Conservation (phyloP, 2,888 invertebrate genomes). For the Agrotis puta region DNA sequence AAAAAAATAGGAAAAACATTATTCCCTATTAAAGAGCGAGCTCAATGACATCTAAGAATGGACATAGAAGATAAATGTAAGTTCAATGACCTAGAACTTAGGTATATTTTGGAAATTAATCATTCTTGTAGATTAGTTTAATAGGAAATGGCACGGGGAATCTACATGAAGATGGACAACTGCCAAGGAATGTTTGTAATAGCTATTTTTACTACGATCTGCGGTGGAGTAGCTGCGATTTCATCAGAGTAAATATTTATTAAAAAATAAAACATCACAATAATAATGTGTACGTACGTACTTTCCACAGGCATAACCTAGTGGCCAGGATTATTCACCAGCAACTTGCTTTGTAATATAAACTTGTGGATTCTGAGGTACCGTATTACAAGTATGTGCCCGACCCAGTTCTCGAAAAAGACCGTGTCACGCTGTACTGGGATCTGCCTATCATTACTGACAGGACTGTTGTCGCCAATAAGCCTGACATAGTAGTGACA, state of each 20-base stretch:
- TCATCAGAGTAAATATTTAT: conserved; percentile 1
- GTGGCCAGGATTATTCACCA: no score
- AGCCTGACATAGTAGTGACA: no score
- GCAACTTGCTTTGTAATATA: no score
- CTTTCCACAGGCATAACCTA: no score
- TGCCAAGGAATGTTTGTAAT: conserved; percentile 43
- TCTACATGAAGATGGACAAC: conserved; percentile 29
- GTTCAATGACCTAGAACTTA: conserved; percentile 21
- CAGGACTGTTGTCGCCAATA: no score
- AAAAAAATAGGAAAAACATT: not conserved
- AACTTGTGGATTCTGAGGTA: no score
- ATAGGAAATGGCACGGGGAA: conserved; percentile 26
- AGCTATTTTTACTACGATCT: conserved; percentile 41
- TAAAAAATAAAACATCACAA: not conserved
- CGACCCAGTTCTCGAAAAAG: no score
- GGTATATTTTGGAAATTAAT: conserved; percentile 13
- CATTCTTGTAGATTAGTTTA: conserved; percentile 14
- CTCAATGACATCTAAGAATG: not conserved
- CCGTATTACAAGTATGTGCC: no score
- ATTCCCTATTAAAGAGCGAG: not conserved
- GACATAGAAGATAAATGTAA: not conserved
- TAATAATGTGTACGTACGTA: no score
- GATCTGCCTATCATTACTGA: no score
- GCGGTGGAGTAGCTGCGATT: not conserved
- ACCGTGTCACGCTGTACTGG: no score